Evolutionary conservation across 2,888 invertebrate genomes (phyloP).

Genomic region (Nemurella pictetii): DNA sequence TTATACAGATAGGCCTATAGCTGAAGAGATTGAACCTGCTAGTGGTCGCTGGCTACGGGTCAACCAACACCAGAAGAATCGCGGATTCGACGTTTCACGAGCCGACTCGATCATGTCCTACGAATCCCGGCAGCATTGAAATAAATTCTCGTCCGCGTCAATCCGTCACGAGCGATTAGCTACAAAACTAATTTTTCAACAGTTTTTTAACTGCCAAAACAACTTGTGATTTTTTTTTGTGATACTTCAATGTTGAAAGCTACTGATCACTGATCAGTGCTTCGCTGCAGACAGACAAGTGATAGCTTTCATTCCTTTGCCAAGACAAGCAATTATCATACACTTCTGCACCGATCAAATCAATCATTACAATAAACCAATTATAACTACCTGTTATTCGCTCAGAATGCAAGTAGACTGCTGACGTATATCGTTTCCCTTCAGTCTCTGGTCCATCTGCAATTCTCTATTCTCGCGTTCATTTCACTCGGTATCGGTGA

Average conservation of each 20-base stretch:
- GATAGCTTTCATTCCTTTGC: background rate
- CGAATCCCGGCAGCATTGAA: no score
- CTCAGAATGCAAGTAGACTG: background rate
- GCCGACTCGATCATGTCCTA: no score
- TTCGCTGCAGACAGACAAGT: background rate
- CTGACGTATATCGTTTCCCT: background rate
- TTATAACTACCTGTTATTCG: conserved; percentile 17
- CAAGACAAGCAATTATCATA: background rate
- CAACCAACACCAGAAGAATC: no score
- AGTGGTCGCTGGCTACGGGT: background rate
- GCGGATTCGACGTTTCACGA: background rate
- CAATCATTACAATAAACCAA: background rate
- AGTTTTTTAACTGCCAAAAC: background rate
- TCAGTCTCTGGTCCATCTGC: conserved; percentile 4
- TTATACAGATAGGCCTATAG: background rate
- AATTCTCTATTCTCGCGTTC: background rate
- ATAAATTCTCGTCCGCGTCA: background rate
- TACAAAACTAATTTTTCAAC: background rate
- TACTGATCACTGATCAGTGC: background rate
- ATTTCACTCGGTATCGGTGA: background rate
- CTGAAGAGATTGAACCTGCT: background rate
- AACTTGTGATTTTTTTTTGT: background rate
- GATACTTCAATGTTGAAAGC: background rate
- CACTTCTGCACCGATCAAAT: background rate
- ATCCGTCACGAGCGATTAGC: background rate